Conservation (phyloP, 2,113 vertebrate species). For the Catharus fuscescens region DNA sequence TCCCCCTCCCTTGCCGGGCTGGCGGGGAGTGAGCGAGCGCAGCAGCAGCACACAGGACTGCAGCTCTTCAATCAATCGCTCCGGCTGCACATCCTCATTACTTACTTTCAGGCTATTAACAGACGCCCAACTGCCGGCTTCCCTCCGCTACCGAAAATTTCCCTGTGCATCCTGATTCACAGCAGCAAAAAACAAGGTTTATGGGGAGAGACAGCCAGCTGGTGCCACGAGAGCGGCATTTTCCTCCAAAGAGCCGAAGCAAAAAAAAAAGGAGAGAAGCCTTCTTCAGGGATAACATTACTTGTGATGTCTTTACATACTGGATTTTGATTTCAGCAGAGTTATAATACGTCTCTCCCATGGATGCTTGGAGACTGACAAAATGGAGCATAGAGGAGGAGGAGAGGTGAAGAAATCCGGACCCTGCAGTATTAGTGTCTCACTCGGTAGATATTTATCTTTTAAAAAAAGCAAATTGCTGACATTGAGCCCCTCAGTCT, state of each 20-base stretch:
- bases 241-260: background rate
- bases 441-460: background rate
- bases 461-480: background rate
- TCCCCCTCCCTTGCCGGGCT: slow-evolving; percentile 71
- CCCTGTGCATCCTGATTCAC: slow-evolving; percentile 49
- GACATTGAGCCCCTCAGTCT: slow-evolving; percentile 1
- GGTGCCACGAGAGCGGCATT: slow-evolving; percentile 64
- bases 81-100: slow-evolving; percentile 84
- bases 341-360: background rate
- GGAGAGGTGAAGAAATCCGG: background rate
- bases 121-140: slow-evolving; percentile 66
- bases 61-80: slow-evolving; percentile 91
- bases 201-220: slow-evolving; percentile 47
- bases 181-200: slow-evolving; percentile 33
- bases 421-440: slow-evolving; percentile 25
- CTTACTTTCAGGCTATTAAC: slow-evolving; percentile 83
- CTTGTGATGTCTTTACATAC: slow-evolving; percentile 11
- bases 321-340: slow-evolving; percentile 24
- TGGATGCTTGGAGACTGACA: slow-evolving; percentile 40
- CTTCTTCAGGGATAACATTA: slow-evolving; percentile 36
- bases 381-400: slow-evolving; percentile 34
- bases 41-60: slow-evolving; percentile 76
- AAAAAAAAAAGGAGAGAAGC: background rate
- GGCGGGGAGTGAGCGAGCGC: slow-evolving; percentile 47
- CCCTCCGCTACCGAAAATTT: slow-evolving; percentile 53